A percentile compares a stretch with the other conserved stretches of the same genome.
Evolutionary conservation across 2,888 invertebrate genomes (phyloP).

Genomic region (Agrochola macilenta): DNA sequence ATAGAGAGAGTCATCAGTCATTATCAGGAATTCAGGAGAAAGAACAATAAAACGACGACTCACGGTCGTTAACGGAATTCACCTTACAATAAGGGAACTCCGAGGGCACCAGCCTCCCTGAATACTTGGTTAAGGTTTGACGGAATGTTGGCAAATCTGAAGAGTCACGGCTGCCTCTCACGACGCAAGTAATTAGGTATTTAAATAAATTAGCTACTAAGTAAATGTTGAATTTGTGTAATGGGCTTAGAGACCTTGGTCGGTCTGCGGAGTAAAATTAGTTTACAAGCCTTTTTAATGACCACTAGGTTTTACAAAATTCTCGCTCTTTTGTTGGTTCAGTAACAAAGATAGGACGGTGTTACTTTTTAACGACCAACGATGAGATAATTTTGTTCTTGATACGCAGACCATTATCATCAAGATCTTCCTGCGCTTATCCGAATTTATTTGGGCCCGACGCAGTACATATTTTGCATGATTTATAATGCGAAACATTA

Average conservation of each 20-base stretch:
- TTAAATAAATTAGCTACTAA: constrained; percentile 72
- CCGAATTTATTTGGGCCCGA: not conserved
- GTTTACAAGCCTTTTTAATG: constrained; percentile 43
- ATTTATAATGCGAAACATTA: too few species aligned
- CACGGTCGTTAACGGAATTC: constrained; percentile 87
- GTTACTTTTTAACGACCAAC: not conserved
- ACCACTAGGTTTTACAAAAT: constrained; percentile 36
- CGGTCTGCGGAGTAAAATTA: constrained; percentile 31
- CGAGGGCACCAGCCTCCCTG: constrained; percentile 67
- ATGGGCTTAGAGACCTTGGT: constrained; percentile 54
- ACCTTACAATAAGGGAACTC: constrained; percentile 79
- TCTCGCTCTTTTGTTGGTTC: constrained; percentile 8
- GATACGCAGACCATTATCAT: not conserved
- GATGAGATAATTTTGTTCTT: not conserved
- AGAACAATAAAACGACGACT: constrained; percentile 87
- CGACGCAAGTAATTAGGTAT: constrained; percentile 74
- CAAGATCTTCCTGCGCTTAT: not conserved
- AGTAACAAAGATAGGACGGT: not conserved
- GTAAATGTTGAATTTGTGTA: constrained; percentile 62
- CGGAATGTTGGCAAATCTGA: constrained; percentile 79
- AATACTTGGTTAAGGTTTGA: constrained; percentile 77
- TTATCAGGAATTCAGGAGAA: constrained; percentile 80
- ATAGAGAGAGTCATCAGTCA: constrained; percentile 87
- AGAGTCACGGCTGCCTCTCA: constrained; percentile 73
- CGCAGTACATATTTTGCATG: not conserved